A percentile compares a stretch with the other conserved stretches of the same genome.
Conservation (phyloP, 2,113 vertebrate species). For the Peucedramus taeniatus region DNA sequence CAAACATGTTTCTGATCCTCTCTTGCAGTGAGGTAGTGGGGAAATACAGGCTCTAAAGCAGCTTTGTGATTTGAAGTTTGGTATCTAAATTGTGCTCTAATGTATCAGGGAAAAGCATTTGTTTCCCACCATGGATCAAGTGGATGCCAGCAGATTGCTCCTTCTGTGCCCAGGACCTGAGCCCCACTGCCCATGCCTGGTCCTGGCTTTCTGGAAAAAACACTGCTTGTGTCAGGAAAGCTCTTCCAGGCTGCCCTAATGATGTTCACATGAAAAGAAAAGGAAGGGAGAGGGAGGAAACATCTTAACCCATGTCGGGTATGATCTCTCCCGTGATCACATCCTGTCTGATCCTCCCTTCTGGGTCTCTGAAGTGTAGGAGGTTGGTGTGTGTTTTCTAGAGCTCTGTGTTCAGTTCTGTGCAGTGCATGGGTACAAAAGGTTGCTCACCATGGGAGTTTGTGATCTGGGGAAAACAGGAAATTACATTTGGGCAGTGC, state of each 20-base stretch:
- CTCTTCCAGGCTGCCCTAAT: background rate
- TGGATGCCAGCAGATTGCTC: background rate
- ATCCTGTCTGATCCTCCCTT: background rate
- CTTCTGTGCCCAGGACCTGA: background rate
- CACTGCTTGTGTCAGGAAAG: background rate
- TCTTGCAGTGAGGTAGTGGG: background rate
- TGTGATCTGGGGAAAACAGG: background rate
- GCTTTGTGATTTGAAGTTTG: background rate
- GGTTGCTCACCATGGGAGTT: background rate
- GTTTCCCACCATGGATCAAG: background rate
- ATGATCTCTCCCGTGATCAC: background rate
- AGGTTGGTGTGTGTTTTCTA: background rate
- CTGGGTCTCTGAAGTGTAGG: background rate
- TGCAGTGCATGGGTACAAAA: background rate
- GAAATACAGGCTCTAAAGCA: background rate
- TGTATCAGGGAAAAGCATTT: background rate
- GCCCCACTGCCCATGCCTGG: fast-evolving
- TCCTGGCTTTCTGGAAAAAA: background rate
- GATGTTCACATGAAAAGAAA: background rate
- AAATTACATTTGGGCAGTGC: background rate
- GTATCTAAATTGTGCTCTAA: background rate
- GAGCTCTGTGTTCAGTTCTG: background rate
- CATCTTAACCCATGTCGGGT: background rate
- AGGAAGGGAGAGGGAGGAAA: background rate
- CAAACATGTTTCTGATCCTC: background rate